These are phyloP conservation scores for Petrophora chlorosata DNA, from an alignment of 2,888 invertebrate species.

Conservation along the genomic window DNA sequence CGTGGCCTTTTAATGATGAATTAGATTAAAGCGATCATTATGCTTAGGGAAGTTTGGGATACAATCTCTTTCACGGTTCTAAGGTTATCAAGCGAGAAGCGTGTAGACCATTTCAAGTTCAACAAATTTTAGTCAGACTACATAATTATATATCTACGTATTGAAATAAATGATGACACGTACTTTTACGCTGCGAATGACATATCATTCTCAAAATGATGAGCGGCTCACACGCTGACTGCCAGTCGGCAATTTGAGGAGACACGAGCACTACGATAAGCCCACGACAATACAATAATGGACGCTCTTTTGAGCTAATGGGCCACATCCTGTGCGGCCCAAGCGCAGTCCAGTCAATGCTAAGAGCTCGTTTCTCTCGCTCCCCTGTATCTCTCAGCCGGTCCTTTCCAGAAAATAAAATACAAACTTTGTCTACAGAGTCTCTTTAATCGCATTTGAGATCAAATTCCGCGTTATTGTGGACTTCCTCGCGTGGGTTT, in stretches of 20 bases:
- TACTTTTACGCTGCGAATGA: neutral
- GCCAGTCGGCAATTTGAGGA: conserved; percentile 64
- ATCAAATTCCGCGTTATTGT: conserved; percentile 54
- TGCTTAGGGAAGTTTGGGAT: neutral
- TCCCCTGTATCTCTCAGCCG: conserved; percentile 38
- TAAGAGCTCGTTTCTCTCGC: conserved; percentile 66
- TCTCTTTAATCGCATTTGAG: conserved; percentile 45
- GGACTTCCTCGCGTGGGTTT: conserved; percentile 66
- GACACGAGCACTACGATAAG: conserved; percentile 74
- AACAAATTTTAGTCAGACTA: too few relatives aligned
- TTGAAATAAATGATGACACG: neutral
- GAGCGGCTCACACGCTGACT: conserved; percentile 51
- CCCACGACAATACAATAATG: conserved; percentile 82
- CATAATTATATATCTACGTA: too few relatives aligned
- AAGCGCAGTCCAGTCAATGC: conserved; percentile 78
- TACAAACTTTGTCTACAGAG: conserved; percentile 36
- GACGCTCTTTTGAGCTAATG: conserved; percentile 78
- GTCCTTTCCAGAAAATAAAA: conserved; percentile 39
- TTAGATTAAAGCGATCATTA: neutral
- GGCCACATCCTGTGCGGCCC: conserved; percentile 72
- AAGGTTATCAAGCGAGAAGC: too few relatives aligned
- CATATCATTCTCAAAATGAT: conserved; percentile 40
- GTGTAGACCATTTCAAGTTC: too few relatives aligned
- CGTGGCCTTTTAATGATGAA: conserved; percentile 46
- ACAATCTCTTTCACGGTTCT: too few relatives aligned